These are phyloP conservation scores for Parauchenoglanis ngamensis DNA, from an alignment of 2,797 vertebrate species.

Conservation along the genomic window DNA sequence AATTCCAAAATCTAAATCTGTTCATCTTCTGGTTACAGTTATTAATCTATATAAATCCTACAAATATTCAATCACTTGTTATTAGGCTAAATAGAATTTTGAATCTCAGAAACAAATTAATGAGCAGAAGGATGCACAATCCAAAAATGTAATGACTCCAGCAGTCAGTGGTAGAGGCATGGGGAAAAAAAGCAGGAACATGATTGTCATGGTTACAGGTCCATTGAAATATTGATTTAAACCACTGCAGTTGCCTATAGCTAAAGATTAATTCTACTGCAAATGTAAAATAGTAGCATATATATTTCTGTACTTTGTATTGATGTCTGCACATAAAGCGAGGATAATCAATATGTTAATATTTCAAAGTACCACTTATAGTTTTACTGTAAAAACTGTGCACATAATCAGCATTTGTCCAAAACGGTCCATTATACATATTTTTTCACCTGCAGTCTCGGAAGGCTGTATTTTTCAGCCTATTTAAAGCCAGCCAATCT, in stretches of 20 bases:
- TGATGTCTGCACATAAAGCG: not conserved
- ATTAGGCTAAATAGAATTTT: not conserved
- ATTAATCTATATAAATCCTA: not conserved
- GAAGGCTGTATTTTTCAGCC: not conserved
- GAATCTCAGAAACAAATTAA: not conserved
- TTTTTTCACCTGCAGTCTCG: not conserved
- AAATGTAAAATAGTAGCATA: slow-evolving; percentile 12
- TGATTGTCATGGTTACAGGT: not conserved
- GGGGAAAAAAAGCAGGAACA: not conserved
- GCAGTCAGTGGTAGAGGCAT: not conserved
- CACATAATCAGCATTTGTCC: slow-evolving; percentile 17
- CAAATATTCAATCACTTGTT: not conserved
- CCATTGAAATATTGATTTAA: not conserved
- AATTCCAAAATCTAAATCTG: not conserved
- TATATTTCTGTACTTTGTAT: not conserved
- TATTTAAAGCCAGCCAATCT: slow-evolving; percentile 4
- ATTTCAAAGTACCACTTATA: slow-evolving; percentile 13
- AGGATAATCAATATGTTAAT: slow-evolving; percentile 17
- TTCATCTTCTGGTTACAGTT: not conserved
- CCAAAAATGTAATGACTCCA: not conserved
- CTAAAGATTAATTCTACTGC: not conserved
- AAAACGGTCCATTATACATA: not conserved
- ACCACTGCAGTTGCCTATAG: not conserved
- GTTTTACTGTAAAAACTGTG: slow-evolving; percentile 18
- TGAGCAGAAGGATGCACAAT: not conserved